Percentiles rank a stretch among this genome's conserved stretches.
Conservation (phyloP, 2,797 vertebrate genomes). For the Crenichthys baileyi region DNA sequence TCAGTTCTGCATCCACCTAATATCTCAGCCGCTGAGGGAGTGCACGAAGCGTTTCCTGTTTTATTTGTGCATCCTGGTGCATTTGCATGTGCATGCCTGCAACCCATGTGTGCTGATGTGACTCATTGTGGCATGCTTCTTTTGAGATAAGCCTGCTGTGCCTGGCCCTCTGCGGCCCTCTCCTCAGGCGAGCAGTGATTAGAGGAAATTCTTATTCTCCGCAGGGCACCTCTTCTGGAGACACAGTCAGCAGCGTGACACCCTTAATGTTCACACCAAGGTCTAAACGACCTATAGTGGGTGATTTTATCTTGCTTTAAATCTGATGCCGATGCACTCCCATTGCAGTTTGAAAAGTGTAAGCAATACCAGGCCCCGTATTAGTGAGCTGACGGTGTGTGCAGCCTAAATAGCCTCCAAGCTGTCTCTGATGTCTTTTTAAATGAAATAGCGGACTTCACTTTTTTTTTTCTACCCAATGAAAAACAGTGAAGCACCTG, state of each 20-base stretch:
- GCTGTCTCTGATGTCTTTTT: slow-evolving; percentile 11
- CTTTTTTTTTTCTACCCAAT: slow-evolving; percentile 10
- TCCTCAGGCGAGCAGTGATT: slow-evolving; percentile 55
- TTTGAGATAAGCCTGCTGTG: slow-evolving; percentile 59
- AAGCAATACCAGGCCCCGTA: background rate
- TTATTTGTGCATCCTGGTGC: slow-evolving; percentile 11
- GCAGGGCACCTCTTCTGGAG: slow-evolving; percentile 50
- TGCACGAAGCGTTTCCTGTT: background rate
- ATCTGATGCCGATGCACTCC: slow-evolving; percentile 17
- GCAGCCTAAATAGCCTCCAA: slow-evolving; percentile 20
- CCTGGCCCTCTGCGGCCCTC: slow-evolving; percentile 45
- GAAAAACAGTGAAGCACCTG: slow-evolving; percentile 13
- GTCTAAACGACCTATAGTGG: slow-evolving; percentile 32
- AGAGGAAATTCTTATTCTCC: slow-evolving; percentile 61
- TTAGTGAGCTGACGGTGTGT: background rate
- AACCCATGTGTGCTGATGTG: slow-evolving; percentile 19
- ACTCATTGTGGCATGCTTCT: slow-evolving; percentile 51
- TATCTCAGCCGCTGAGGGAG: slow-evolving; percentile 32
- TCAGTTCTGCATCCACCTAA: slow-evolving; percentile 29
- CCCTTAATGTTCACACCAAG: slow-evolving; percentile 49
- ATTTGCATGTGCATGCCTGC: slow-evolving; percentile 6
- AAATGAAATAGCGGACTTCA: background rate
- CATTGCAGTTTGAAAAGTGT: slow-evolving; percentile 15
- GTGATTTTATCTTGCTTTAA: slow-evolving; percentile 46
- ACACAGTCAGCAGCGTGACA: slow-evolving; percentile 46